Evolutionary conservation across 2,797 vertebrate genomes (phyloP).

Genomic region (Podargus strigoides): DNA sequence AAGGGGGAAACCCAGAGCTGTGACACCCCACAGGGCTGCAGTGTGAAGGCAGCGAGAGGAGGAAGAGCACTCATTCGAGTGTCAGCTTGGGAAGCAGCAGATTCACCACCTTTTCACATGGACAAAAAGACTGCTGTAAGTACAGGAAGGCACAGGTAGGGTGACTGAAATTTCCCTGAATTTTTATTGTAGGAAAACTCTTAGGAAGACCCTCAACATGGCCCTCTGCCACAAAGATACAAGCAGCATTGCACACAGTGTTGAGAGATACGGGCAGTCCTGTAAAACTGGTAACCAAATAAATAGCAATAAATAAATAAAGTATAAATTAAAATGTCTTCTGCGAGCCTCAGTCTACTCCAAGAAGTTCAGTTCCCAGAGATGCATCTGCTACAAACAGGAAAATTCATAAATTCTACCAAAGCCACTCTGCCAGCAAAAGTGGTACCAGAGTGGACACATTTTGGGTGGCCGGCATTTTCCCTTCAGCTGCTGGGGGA

Average conservation of each 20-base stretch:
- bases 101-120: background rate
- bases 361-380: background rate
- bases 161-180: background rate
- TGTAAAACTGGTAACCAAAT: background rate
- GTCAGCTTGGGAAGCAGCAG: background rate
- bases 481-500: background rate
- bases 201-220: background rate
- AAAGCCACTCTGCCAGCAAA: background rate
- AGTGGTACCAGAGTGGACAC: background rate
- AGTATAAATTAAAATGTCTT: background rate
- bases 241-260: background rate
- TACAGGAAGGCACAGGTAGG: background rate
- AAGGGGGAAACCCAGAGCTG: background rate
- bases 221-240: background rate
- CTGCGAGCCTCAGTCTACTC: background rate
- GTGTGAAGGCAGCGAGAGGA: accelerated
- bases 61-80: background rate
- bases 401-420: background rate
- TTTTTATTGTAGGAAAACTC: background rate
- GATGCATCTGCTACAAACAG: background rate
- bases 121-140: background rate
- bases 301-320: background rate
- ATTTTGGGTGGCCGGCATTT: background rate
- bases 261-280: background rate
- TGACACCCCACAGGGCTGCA: accelerated